phyloP scores from a whole-genome alignment of 2,113 vertebrate species.

The Sinocyclocheilus anshuiensis region DNA sequence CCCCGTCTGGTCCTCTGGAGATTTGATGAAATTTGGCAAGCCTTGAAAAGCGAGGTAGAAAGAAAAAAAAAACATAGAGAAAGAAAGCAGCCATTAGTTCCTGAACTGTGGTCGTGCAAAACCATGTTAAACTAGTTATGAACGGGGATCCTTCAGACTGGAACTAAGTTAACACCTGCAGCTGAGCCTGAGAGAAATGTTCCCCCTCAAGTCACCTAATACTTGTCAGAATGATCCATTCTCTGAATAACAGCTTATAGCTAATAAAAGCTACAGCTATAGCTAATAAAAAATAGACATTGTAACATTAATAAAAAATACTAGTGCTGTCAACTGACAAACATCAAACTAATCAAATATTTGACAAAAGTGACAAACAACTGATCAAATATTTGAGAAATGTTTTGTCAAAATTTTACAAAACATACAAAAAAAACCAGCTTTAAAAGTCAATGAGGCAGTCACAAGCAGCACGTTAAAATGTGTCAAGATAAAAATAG shows the following conservation, averaged over 20 bases:
- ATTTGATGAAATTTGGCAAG: slow-evolving; percentile 90
- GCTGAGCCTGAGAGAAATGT: slow-evolving; percentile 46
- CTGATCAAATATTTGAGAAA: no score
- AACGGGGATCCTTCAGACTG: slow-evolving; percentile 50
- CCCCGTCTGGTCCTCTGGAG: slow-evolving; percentile 96
- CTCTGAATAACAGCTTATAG: not conserved
- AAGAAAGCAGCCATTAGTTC: slow-evolving; percentile 35
- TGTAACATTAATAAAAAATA: not conserved
- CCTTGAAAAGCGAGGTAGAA: slow-evolving; percentile 73
- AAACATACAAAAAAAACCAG: not conserved
- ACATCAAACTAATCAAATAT: no score
- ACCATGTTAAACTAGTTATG: slow-evolving; percentile 40
- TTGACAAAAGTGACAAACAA: no score
- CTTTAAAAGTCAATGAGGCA: no score
- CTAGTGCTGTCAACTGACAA: not conserved
- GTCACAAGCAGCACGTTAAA: no score
- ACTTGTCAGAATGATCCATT: not conserved
- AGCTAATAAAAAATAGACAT: not conserved
- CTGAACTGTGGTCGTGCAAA: not conserved
- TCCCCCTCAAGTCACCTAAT: slow-evolving; percentile 18
- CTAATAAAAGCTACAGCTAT: no score
- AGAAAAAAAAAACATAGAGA: slow-evolving; percentile 10
- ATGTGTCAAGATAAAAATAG: no score
- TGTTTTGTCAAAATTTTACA: no score
- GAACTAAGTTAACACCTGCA: slow-evolving; percentile 53